phyloP scores from a whole-genome alignment of 2,797 vertebrate genomes.

The Pelochelys cantorii region DNA sequence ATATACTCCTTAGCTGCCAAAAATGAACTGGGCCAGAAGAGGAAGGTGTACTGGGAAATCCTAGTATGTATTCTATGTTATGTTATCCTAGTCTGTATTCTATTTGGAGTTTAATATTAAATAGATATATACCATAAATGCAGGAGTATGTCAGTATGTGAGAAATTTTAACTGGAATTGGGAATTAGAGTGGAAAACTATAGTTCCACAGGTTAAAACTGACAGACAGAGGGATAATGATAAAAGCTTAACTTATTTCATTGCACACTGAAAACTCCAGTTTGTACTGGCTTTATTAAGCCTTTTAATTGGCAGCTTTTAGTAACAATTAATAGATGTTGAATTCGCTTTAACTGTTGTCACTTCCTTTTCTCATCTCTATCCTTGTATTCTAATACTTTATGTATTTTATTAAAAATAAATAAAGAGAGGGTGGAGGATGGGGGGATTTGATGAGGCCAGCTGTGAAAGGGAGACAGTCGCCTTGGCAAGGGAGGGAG shows the following conservation, averaged over 20 bases:
- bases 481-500: background rate
- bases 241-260: background rate
- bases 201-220: background rate
- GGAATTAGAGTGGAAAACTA: background rate
- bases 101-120: background rate
- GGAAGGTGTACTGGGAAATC: background rate
- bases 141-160: background rate
- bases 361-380: background rate
- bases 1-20: slow-evolving; percentile 22
- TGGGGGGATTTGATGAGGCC: background rate
- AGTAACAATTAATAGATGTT: background rate
- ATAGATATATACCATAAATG: background rate
- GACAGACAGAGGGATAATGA: background rate
- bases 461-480: background rate
- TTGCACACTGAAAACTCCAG: background rate
- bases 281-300: background rate
- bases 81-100: background rate
- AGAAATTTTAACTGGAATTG: slow-evolving; percentile 10
- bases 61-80: background rate
- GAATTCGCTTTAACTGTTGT: background rate
- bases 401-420: background rate
- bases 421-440: background rate
- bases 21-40: slow-evolving; percentile 28
- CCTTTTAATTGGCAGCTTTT: background rate
- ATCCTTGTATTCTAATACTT: background rate